Evolutionary conservation across 2,797 vertebrate species (phyloP).

Genomic region (Neostethus bicornis): DNA sequence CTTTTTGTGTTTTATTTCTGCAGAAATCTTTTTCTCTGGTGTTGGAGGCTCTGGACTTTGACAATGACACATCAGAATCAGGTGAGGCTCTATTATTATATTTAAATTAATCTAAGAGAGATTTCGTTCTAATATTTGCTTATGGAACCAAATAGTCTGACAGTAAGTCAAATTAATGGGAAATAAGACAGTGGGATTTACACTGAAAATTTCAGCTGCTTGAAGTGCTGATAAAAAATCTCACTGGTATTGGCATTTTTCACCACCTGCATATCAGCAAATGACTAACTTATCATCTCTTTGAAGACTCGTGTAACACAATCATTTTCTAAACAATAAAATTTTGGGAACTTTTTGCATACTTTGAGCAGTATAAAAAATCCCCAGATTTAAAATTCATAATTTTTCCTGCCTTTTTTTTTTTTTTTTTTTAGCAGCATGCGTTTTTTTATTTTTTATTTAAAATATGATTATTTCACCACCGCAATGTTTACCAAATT

Average conservation of each 20-base stretch:
- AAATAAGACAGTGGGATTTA: too few species aligned
- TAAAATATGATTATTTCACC: background rate
- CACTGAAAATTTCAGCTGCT: too few species aligned
- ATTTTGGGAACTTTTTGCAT: background rate
- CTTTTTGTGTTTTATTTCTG: slow-evolving; percentile 23
- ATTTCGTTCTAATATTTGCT: background rate
- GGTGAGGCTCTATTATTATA: slow-evolving; percentile 34
- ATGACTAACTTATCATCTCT: too few species aligned
- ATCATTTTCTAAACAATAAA: background rate
- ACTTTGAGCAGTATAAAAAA: background rate
- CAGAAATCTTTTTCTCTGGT: slow-evolving; percentile 80
- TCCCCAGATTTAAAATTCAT: too few species aligned
- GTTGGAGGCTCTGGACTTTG: slow-evolving; percentile 71
- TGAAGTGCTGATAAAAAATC: too few species aligned
- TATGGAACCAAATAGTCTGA: too few species aligned
- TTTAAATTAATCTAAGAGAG: background rate
- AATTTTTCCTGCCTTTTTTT: too few species aligned
- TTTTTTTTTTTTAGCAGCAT: too few species aligned
- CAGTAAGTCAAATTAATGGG: too few species aligned
- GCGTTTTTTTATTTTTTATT: background rate
- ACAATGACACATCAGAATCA: slow-evolving; percentile 73
- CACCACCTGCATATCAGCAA: too few species aligned
- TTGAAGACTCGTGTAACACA: too few species aligned
- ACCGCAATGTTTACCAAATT: background rate
- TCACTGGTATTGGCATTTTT: too few species aligned